phyloP scores from a whole-genome alignment of 2,888 invertebrate species.

The Phyto melanocephala region DNA sequence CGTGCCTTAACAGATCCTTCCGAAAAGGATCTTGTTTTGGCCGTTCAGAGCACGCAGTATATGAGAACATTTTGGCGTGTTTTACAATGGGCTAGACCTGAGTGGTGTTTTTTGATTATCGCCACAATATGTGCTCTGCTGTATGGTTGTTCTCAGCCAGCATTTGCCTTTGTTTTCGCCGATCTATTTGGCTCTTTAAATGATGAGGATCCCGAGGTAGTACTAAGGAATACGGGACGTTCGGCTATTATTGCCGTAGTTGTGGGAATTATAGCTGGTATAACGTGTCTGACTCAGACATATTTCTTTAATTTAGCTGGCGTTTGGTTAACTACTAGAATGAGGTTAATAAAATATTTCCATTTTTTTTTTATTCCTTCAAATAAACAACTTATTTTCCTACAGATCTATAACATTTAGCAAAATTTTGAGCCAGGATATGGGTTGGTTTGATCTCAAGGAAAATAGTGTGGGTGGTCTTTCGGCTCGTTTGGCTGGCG shows the following conservation, averaged over 20 bases:
- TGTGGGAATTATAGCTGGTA: conserved; percentile 83
- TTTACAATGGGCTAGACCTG: conserved; percentile 83
- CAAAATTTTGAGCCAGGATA: conserved; percentile 86
- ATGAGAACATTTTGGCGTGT: conserved; percentile 80
- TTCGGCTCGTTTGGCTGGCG: conserved; percentile 85
- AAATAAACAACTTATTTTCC: no score
- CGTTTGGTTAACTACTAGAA: conserved; percentile 85
- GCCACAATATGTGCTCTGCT: conserved; percentile 83
- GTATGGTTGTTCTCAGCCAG: conserved; percentile 86
- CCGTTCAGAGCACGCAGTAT: conserved; percentile 72
- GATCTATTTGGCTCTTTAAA: conserved; percentile 87
- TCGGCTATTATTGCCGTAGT: conserved; percentile 83
- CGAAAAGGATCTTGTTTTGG: conserved; percentile 67
- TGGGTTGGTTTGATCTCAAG: conserved; percentile 84
- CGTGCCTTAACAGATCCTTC: conserved; percentile 30
- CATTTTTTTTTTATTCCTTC: no score
- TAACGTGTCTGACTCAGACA: conserved; percentile 85
- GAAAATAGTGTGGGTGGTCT: conserved; percentile 85
- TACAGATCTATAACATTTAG: conserved; percentile 80
- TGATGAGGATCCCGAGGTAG: conserved; percentile 80
- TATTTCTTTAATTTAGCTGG: conserved; percentile 89
- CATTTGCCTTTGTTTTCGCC: conserved; percentile 88
- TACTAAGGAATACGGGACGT: conserved; percentile 81
- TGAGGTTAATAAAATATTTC: conserved; percentile 67
- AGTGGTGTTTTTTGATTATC: conserved; percentile 83